phyloP scores from a whole-genome alignment of 1,140 invertebrate species.

The Daktulosphaira vitifoliae region DNA sequence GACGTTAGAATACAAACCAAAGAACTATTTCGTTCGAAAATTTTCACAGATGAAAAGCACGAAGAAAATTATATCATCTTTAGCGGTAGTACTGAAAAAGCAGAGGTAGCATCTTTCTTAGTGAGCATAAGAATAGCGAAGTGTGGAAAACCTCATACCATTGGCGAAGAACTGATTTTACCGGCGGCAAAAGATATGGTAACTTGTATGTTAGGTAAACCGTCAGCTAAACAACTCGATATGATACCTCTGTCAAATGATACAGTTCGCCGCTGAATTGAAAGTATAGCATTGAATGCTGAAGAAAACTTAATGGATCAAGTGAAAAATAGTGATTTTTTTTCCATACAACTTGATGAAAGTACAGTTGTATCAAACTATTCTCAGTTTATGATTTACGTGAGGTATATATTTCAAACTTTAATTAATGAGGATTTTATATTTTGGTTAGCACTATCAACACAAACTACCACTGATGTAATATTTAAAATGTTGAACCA shows the following conservation, averaged over 20 bases:
- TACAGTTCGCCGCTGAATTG: too few species aligned
- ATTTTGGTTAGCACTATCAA: neutral
- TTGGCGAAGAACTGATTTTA: conserved; percentile 6
- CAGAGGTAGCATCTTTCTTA: conserved; percentile 2
- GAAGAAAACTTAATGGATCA: too few species aligned
- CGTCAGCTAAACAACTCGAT: too few species aligned
- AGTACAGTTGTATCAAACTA: neutral
- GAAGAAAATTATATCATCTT: conserved; percentile 9
- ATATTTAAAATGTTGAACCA: too few species aligned
- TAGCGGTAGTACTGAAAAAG: conserved; percentile 6
- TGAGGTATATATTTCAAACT: neutral
- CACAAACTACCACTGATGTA: neutral
- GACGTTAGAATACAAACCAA: too few species aligned
- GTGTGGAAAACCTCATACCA: too few species aligned
- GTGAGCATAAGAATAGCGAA: conserved; percentile 4
- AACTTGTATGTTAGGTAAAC: neutral
- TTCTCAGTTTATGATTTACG: neutral
- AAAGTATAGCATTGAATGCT: too few species aligned
- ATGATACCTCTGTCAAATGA: too few species aligned
- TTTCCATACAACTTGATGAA: too few species aligned
- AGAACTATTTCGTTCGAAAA: neutral
- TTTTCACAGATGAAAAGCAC: neutral
- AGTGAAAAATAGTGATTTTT: too few species aligned
- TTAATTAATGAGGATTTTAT: neutral
- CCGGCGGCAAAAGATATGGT: too few species aligned